Base-by-base conservation (phyloP, 2,113 vertebrate genomes). In the Pachycephala philippinensis region DNA sequence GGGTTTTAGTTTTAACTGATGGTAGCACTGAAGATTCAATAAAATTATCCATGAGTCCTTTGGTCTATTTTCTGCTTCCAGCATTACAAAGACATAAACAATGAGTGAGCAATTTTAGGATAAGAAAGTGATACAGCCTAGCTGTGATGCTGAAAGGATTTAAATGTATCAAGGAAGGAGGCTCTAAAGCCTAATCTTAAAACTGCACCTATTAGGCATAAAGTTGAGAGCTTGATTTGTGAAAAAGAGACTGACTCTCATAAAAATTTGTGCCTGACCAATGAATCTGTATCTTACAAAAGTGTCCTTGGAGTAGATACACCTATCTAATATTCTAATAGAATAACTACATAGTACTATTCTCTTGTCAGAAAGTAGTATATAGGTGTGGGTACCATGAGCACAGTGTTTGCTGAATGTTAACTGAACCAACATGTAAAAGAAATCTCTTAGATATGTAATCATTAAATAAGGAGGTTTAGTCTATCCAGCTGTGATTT, bases 371-470 rank as follows among this genome's bases (percentile, higher is more conserved):
- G 69, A 94, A 96, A 81, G 33, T 53, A 64, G 68, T 37, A 75
- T 60, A 68, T 53, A 90, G 92, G 92, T 1, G 40, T 90, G 85
- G 39, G 70, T 87, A 93, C 87, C 83, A 33, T 68, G 47, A 94
- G 60, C 0, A 0, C 21, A 47, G 45, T 94, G 72, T 96, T 96
- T 96, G 90, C 79, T 86, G 72, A 92, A 74, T 87, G 60, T 88
- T 90, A 87, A 47, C 85, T 87, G 79, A 96, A 63, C 71, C 76
- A 90, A 82, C 64, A 89, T 45, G 91, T 59, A 57, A 71, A 96
- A 90, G 79, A 92, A 96, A 93, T 96, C 79, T 90, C 60, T 90
- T 94, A 95, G 88, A 95, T 94, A 94, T 5, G 63, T 70, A 94
- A 95, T 90, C 83, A 75, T 66, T 66, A 90, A 94, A 90, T 94